phyloP scores from a whole-genome alignment of 2,113 vertebrate species.

The Sporophila hypoxantha region DNA sequence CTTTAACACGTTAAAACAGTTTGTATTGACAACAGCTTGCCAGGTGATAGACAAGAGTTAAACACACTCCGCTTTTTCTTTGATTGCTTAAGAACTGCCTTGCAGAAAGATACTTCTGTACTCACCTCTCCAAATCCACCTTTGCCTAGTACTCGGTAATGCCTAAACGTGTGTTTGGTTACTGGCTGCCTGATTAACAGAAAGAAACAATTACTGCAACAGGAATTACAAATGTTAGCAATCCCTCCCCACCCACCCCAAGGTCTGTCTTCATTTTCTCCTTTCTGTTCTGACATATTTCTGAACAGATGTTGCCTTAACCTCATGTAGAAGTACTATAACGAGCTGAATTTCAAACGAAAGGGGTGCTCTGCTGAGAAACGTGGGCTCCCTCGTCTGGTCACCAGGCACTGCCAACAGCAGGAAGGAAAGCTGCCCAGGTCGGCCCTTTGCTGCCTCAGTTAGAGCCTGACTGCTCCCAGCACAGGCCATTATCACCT shows the following conservation, averaged over 20 bases:
- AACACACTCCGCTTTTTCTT: background rate
- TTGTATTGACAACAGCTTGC: background rate
- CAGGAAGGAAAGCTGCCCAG: background rate
- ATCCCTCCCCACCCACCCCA: background rate
- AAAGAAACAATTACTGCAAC: slow-evolving; percentile 21
- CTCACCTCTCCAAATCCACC: slow-evolving; percentile 96
- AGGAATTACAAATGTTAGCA: background rate
- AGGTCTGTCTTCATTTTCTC: background rate
- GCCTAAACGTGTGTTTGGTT: slow-evolving; percentile 90
- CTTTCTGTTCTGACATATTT: background rate
- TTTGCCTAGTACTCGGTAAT: slow-evolving; percentile 92
- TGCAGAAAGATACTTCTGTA: background rate
- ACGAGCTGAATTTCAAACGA: background rate
- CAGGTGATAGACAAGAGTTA: background rate
- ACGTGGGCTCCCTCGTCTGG: background rate
- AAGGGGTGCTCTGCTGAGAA: background rate
- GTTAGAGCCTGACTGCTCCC: background rate
- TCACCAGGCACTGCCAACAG: background rate
- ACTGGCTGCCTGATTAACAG: slow-evolving; percentile 81
- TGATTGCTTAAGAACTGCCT: background rate
- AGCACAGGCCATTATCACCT: background rate
- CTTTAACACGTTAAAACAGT: background rate
- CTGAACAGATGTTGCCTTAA: background rate
- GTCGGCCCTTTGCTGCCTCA: background rate
- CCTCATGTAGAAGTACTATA: background rate